These are phyloP conservation scores for Apostichopus californicus DNA, from an alignment of 35 echinoderm and acorn worm genomes.

Conservation along the genomic window DNA sequence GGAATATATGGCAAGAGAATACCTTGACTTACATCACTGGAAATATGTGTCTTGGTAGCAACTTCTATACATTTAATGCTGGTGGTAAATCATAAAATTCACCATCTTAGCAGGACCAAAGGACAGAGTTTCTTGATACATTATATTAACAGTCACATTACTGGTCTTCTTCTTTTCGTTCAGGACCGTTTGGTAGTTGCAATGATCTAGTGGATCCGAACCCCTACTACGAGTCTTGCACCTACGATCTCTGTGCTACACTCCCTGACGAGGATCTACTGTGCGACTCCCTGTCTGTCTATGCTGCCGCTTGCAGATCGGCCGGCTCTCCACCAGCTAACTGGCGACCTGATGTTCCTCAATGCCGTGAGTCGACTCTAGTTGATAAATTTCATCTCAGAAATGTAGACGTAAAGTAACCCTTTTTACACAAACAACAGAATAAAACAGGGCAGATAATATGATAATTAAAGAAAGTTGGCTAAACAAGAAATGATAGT, in stretches of 20 bases:
- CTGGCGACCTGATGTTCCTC: neutral
- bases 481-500: too few species aligned
- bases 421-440: neutral
- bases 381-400: neutral
- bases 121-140: neutral
- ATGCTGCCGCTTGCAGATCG: constrained; percentile 42
- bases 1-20: too few species aligned
- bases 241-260: constrained; percentile 67
- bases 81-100: too few species aligned
- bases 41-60: too few species aligned
- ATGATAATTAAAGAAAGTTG: too few species aligned
- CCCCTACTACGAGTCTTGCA: constrained; percentile 51
- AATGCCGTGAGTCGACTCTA: constrained; percentile 35
- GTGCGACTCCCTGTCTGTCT: constrained; percentile 46
- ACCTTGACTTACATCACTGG: too few species aligned
- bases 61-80: too few species aligned
- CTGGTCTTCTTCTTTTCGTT: neutral
- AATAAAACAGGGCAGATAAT: too few species aligned
- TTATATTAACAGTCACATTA: neutral
- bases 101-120: too few species aligned
- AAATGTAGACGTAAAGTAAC: neutral
- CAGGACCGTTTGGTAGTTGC: constrained; percentile 47
- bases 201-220: constrained; percentile 16
- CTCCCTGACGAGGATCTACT: constrained; percentile 34
- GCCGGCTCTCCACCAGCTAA: constrained; percentile 39